Conservation (phyloP, 2,888 invertebrate genomes). For the Hirtodrosophila confusa region DNA sequence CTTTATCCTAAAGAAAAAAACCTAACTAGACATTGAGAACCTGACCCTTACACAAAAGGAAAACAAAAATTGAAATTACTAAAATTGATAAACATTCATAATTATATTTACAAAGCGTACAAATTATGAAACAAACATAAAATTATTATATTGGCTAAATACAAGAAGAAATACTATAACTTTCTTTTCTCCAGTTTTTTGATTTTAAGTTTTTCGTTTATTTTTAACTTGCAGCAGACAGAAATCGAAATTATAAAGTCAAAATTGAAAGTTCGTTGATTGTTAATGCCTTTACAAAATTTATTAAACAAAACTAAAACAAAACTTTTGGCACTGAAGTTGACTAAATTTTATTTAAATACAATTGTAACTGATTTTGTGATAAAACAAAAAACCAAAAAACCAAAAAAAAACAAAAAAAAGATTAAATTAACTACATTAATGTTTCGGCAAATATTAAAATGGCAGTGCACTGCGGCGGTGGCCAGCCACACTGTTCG, state of each 20-base stretch:
- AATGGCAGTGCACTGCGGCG: slow-evolving; percentile 47
- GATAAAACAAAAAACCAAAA: slow-evolving; percentile 80
- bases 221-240: slow-evolving; percentile 54
- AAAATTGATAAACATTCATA: slow-evolving; percentile 39
- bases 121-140: slow-evolving; percentile 23
- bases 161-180: slow-evolving; percentile 5
- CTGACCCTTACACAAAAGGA: neutral
- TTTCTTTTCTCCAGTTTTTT: slow-evolving; percentile 37
- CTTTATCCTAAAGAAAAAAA: too few relatives aligned
- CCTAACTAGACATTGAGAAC: too few relatives aligned
- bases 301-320: slow-evolving; percentile 45
- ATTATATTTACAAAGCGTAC: slow-evolving; percentile 61
- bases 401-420: slow-evolving; percentile 71
- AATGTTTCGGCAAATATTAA: slow-evolving; percentile 80
- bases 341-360: slow-evolving; percentile 74
- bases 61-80: slow-evolving; percentile 4
- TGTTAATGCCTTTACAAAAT: slow-evolving; percentile 83
- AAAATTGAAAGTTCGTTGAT: slow-evolving; percentile 78
- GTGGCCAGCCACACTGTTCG: slow-evolving; percentile 29
- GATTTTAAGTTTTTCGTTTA: slow-evolving; percentile 28
- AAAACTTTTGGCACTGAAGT: slow-evolving; percentile 59
- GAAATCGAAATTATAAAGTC: slow-evolving; percentile 66
- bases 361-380: slow-evolving; percentile 85
- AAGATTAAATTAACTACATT: slow-evolving; percentile 54
- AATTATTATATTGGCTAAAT: slow-evolving; percentile 34